phyloP scores from a whole-genome alignment of 1,140 invertebrate genomes.

The Akabosia matsudoensis region DNA sequence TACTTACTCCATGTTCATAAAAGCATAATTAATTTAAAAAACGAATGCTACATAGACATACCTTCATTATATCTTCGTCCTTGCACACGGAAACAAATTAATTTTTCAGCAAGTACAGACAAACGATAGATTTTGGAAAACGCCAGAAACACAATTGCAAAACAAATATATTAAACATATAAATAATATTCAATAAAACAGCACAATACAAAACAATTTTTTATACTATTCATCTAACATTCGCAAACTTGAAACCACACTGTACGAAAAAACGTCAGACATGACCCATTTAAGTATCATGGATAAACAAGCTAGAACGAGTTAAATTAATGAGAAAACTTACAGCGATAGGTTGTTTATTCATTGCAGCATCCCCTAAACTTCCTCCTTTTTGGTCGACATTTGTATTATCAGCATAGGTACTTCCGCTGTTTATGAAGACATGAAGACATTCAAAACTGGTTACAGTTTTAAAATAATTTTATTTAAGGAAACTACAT shows the following conservation, averaged over 20 bases:
- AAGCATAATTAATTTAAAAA: neutral
- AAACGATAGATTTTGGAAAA: constrained; percentile 21
- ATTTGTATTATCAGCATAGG: constrained; percentile 69
- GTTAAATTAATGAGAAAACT: neutral
- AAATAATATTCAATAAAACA: too few relatives aligned
- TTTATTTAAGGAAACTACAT: neutral
- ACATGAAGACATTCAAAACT: constrained; percentile 20
- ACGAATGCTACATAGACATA: constrained; percentile 31
- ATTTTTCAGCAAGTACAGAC: neutral
- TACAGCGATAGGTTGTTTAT: neutral
- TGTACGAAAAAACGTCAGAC: neutral
- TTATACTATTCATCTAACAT: too few relatives aligned
- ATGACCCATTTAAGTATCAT: neutral
- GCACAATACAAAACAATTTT: too few relatives aligned
- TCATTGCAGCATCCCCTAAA: constrained; percentile 14
- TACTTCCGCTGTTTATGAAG: constrained; percentile 63
- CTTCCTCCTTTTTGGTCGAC: constrained; percentile 57
- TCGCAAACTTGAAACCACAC: too few relatives aligned
- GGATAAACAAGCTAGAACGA: too few relatives aligned
- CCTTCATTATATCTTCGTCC: constrained; percentile 44
- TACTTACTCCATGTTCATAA: constrained; percentile 6
- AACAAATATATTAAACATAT: too few relatives aligned
- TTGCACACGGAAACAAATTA: constrained; percentile 41
- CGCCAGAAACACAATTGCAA: neutral
- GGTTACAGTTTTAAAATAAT: neutral